phyloP scores from a whole-genome alignment of 1,140 invertebrate genomes.

The Listronotus oregonensis region DNA sequence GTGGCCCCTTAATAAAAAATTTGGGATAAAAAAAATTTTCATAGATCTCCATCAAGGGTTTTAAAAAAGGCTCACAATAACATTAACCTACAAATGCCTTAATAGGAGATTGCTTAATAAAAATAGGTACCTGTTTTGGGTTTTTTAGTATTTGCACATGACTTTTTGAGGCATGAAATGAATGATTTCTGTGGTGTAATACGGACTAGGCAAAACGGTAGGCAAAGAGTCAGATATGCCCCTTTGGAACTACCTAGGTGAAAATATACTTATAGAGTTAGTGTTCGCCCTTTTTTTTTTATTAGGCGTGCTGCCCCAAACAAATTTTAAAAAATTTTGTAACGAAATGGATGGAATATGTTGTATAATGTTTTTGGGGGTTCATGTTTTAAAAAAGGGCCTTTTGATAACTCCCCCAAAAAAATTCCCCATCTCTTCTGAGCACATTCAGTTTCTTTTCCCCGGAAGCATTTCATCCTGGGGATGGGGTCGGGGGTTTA shows the following conservation, averaged over 20 bases:
- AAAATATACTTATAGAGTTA: slow-evolving; percentile 75
- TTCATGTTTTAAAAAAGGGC: no score
- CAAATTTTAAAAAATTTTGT: slow-evolving; percentile 42
- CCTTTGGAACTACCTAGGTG: slow-evolving; percentile 61
- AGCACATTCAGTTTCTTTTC: no score
- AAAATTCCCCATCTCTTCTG: no score
- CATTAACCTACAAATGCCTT: slow-evolving; percentile 1
- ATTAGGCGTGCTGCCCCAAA: slow-evolving; percentile 73
- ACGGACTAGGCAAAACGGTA: slow-evolving; percentile 38
- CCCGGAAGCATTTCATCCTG: no score
- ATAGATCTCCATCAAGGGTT: no score
- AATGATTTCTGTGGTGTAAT: slow-evolving; percentile 3
- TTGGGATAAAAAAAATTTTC: no score
- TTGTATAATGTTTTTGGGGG: no score
- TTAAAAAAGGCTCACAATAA: no score
- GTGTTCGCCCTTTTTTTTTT: slow-evolving; percentile 71
- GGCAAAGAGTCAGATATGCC: slow-evolving; percentile 24
- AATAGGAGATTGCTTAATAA: slow-evolving; percentile 15
- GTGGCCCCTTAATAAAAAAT: no score
- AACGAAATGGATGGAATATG: no score
- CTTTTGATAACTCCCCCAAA: no score
- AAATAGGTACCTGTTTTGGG: slow-evolving; percentile 22
- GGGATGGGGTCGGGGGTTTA: no score
- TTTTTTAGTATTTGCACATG: slow-evolving; percentile 21
- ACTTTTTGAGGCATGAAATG: background rate